Percentiles rank a stretch among this genome's conserved stretches.
Conservation (phyloP, 2,797 vertebrate species). For the Danio kyathit region DNA sequence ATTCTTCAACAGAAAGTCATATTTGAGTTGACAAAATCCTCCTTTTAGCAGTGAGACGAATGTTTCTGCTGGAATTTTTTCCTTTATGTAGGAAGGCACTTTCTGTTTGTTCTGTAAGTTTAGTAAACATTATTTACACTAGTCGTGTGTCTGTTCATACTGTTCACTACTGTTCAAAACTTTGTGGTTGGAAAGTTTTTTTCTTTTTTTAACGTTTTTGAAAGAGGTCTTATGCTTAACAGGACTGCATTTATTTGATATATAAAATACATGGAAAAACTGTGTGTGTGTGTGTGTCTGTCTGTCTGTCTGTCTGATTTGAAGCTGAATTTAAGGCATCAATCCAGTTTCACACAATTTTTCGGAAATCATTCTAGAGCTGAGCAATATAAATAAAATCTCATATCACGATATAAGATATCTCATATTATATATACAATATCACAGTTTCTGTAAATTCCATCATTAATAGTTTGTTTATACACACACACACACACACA, state of each 20-base stretch:
- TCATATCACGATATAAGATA: no score
- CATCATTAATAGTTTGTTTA: no score
- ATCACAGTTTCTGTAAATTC: no score
- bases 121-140: neutral
- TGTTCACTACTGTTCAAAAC: neutral
- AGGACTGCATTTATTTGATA: neutral
- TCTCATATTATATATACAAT: no score
- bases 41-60: neutral
- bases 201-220: neutral
- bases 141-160: neutral
- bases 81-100: neutral
- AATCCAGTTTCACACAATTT: neutral
- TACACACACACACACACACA: no score
- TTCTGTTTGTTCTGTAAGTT: neutral
- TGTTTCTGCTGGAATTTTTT: neutral
- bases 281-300: no score
- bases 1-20: neutral
- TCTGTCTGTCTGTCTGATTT: no score
- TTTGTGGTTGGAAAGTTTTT: neutral
- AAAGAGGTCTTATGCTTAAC: neutral
- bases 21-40: neutral
- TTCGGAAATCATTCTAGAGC: neutral
- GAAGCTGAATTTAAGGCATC: neutral
- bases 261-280: neutral
- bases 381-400: no score